These are phyloP conservation scores for Melanotaenia maccullochi DNA, from an alignment of 2,797 vertebrate genomes.

Conservation along the genomic window DNA sequence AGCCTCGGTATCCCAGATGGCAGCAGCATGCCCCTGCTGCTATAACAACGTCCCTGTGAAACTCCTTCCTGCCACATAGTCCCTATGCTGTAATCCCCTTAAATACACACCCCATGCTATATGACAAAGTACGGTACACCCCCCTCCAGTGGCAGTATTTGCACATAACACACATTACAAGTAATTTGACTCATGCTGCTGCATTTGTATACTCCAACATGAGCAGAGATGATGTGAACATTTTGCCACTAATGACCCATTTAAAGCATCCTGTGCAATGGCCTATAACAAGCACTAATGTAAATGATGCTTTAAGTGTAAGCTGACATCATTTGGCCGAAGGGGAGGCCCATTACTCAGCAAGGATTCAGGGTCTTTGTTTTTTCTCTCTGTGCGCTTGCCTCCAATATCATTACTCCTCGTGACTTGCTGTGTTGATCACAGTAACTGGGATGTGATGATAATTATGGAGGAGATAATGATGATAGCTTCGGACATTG, in stretches of 20 bases:
- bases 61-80: slow-evolving; percentile 59
- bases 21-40: slow-evolving; percentile 72
- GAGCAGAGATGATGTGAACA: slow-evolving; percentile 67
- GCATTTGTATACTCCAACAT: slow-evolving; percentile 66
- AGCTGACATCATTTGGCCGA: slow-evolving; percentile 71
- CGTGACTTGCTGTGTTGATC: slow-evolving; percentile 62
- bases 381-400: slow-evolving; percentile 38
- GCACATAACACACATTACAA: slow-evolving; percentile 72
- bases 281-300: slow-evolving; percentile 73
- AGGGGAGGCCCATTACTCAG: slow-evolving; percentile 65
- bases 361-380: slow-evolving; percentile 48
- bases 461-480: slow-evolving; percentile 62
- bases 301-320: slow-evolving; percentile 77
- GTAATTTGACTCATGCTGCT: slow-evolving; percentile 72
- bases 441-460: slow-evolving; percentile 63
- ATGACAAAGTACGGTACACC: slow-evolving; percentile 52
- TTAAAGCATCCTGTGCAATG: slow-evolving; percentile 65
- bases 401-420: slow-evolving; percentile 59
- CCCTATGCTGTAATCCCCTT: slow-evolving; percentile 46
- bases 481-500: slow-evolving; percentile 59
- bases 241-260: slow-evolving; percentile 72
- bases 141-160: slow-evolving; percentile 70
- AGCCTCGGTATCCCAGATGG: slow-evolving; percentile 64
- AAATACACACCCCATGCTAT: slow-evolving; percentile 54
- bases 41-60: slow-evolving; percentile 43